Conservation (phyloP, 2,797 vertebrate species). For the Ptychadena robeensis region DNA sequence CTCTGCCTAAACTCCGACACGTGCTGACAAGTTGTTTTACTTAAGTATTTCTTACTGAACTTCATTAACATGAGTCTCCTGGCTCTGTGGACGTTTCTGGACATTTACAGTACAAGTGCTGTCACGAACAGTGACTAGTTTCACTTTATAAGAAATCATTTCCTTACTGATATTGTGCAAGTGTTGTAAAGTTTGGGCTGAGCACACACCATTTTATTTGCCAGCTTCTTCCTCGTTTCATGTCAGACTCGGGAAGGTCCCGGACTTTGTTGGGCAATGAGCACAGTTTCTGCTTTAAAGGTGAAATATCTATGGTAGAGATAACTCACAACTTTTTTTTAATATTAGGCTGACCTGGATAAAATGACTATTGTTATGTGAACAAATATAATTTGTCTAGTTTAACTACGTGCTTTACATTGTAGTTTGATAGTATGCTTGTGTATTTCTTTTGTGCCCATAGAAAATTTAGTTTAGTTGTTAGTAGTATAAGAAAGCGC, state of each 20-base stretch:
- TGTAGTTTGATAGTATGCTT: background rate
- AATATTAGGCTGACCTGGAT: background rate
- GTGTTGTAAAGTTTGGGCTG: background rate
- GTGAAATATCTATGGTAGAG: background rate
- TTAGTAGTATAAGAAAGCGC: background rate
- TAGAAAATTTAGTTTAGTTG: no score
- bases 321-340: background rate
- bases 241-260: conserved; percentile 21
- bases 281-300: background rate
- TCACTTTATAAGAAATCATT: background rate
- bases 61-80: no score
- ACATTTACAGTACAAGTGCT: background rate
- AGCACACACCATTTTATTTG: background rate
- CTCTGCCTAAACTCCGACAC: background rate
- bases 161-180: conserved; percentile 15
- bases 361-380: no score
- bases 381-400: no score
- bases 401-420: background rate
- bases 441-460: background rate
- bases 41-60: background rate
- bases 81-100: background rate
- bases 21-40: background rate
- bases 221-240: conserved; percentile 29
- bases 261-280: conserved; percentile 25
- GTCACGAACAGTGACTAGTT: background rate